Evolutionary conservation across 1,140 invertebrate species (phyloP).

Genomic region (Megathymus violae): DNA sequence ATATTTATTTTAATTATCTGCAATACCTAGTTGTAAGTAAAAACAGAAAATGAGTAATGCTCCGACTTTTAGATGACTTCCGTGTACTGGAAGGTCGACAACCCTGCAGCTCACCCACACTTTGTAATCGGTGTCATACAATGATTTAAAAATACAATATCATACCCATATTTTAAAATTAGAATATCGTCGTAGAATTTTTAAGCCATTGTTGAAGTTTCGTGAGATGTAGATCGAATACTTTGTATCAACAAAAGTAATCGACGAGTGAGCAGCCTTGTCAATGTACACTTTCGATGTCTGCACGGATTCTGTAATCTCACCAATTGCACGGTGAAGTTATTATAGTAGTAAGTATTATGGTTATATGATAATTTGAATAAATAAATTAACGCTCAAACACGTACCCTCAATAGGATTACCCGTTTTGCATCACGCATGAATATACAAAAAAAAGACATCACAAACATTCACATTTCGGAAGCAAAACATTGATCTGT

Average conservation of each 20-base stretch:
- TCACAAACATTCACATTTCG: no score
- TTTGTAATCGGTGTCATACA: conserved; percentile 47
- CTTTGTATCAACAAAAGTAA: conserved; percentile 4
- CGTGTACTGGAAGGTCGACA: neutral
- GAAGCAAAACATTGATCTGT: no score
- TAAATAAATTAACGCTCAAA: no score
- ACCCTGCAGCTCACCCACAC: conserved; percentile 41
- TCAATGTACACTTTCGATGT: neutral
- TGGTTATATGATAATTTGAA: no score
- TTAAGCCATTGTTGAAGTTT: conserved; percentile 10
- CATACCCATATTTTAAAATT: conserved; percentile 32
- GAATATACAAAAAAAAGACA: no score
- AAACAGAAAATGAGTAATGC: neutral
- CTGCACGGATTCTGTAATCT: no score
- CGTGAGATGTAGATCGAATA: neutral
- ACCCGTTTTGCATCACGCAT: no score
- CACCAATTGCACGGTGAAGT: no score
- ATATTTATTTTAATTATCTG: no score
- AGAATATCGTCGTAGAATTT: neutral
- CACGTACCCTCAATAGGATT: no score
- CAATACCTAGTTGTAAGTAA: no score
- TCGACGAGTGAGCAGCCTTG: neutral
- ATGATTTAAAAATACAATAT: conserved; percentile 54
- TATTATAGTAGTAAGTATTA: no score
- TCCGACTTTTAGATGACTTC: neutral